These are phyloP conservation scores for Erpobdella octoculata DNA, from an alignment of 2,888 invertebrate species.

Conservation along the genomic window DNA sequence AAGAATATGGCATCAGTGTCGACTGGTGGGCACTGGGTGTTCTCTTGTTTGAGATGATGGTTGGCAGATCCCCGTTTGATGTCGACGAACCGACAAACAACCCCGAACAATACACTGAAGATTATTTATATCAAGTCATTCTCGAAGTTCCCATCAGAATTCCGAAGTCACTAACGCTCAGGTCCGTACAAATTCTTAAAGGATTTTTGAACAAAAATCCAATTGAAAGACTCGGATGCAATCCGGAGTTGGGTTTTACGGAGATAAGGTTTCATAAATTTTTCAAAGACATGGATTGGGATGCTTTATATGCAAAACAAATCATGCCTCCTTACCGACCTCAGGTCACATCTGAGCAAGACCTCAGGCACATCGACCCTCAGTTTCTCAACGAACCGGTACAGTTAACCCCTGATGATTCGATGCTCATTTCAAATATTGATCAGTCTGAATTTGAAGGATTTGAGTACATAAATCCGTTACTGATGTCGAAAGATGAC, in stretches of 20 bases:
- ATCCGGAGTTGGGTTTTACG: conserved; percentile 75
- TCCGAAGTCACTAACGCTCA: conserved; percentile 89
- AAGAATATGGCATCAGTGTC: conserved; percentile 73
- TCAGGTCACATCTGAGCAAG: conserved; percentile 83
- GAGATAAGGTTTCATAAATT: conserved; percentile 94
- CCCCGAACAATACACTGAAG: conserved; percentile 91
- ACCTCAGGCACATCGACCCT: conserved; percentile 97
- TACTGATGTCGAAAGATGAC: conserved; percentile 97
- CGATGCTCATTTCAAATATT: conserved; percentile 62
- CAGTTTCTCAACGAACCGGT: conserved; percentile 98
- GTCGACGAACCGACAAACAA: conserved; percentile 92
- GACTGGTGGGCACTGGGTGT: conserved; percentile 99
- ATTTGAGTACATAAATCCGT: conserved; percentile 98
- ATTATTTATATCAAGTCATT: conserved; percentile 93
- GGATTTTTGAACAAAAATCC: conserved; percentile 91
- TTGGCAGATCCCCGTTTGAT: conserved; percentile 95
- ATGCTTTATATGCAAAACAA: conserved; percentile 91
- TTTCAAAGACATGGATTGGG: conserved; percentile 98
- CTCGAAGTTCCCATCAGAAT: conserved; percentile 97
- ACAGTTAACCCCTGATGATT: conserved; percentile 90
- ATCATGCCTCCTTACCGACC: conserved; percentile 97
- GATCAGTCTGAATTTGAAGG: conserved; percentile 99
- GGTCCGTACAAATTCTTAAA: conserved; percentile 90
- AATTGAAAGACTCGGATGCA: conserved; percentile 86
- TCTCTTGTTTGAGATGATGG: conserved; percentile 94